Evolutionary conservation across 37 sponge, comb jelly and placozoan genomes (phyloP).

Genomic region (Axinella damicornis): DNA sequence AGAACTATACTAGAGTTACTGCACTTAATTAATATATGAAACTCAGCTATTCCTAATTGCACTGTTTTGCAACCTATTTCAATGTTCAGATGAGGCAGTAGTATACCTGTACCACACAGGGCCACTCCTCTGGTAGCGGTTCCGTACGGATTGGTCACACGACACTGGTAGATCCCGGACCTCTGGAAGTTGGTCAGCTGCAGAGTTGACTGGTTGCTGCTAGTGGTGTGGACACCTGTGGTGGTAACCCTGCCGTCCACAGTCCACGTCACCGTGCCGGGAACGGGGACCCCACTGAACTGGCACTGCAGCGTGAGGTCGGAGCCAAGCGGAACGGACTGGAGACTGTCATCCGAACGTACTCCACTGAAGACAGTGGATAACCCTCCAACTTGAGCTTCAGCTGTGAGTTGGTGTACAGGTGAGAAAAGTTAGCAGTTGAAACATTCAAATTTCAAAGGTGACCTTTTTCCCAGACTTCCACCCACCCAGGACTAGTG

Average conservation of each 20-base stretch:
- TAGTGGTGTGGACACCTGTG: background rate
- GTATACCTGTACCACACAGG: constrained; percentile 10
- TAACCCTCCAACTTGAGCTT: background rate
- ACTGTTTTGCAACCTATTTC: no score
- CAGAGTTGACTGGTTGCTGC: background rate
- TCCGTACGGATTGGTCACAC: constrained; percentile 25
- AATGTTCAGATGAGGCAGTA: no score
- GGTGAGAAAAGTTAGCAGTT: no score
- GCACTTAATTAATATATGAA: no score
- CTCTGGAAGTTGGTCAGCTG: background rate
- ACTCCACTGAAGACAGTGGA: background rate
- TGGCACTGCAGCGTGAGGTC: constrained; percentile 3
- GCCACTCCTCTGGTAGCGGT: background rate
- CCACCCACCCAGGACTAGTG: no score
- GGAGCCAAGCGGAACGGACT: background rate
- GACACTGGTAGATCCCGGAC: constrained; percentile 40
- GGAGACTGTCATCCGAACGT: background rate
- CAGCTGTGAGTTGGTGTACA: background rate
- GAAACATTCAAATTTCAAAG: no score
- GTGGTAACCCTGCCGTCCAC: background rate
- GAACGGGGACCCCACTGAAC: constrained; percentile 21
- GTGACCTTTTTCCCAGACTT: no score
- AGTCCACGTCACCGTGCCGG: constrained; percentile 10
- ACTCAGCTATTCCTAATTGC: no score
- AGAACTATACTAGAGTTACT: no score